A percentile compares a stretch with the other conserved stretches of the same genome.
phyloP scores from a whole-genome alignment of 2,797 vertebrate species.

The Falco berigora region DNA sequence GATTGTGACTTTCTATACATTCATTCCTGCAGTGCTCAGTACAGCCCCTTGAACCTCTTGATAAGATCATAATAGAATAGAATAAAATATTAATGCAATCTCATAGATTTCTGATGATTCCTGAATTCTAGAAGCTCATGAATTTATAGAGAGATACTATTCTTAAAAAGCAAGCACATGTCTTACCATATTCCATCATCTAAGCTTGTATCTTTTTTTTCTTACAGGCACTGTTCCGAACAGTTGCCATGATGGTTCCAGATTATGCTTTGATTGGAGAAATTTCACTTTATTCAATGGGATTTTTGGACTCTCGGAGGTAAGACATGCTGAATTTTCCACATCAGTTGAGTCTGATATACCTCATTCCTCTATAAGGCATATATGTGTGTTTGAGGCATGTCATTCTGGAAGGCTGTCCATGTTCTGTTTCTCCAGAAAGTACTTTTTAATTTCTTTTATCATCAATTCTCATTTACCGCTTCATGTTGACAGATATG shows the following conservation, averaged over 20 bases:
- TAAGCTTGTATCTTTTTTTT: background rate
- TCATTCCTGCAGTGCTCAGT: background rate
- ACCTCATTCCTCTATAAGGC: background rate
- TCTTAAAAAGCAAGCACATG: background rate
- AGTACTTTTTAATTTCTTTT: background rate
- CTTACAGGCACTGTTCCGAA: constrained; percentile 86
- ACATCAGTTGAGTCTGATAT: background rate
- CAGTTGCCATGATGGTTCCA: constrained; percentile 97
- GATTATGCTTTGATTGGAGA: constrained; percentile 94
- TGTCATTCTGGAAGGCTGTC: background rate
- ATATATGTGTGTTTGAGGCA: background rate
- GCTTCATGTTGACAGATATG: background rate
- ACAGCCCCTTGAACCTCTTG: background rate
- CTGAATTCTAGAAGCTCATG: background rate
- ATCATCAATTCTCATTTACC: background rate
- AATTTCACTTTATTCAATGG: constrained; percentile 95
- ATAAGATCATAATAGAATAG: background rate
- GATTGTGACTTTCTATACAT: background rate
- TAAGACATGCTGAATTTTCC: constrained; percentile 44
- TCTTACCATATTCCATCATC: background rate
- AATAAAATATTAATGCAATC: background rate
- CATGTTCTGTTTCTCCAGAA: background rate
- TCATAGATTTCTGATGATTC: background rate
- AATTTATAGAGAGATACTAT: background rate
- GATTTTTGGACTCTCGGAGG: constrained; percentile 92